Base-by-base conservation (phyloP, 2,113 vertebrate species). In the Cepphus grylle region DNA sequence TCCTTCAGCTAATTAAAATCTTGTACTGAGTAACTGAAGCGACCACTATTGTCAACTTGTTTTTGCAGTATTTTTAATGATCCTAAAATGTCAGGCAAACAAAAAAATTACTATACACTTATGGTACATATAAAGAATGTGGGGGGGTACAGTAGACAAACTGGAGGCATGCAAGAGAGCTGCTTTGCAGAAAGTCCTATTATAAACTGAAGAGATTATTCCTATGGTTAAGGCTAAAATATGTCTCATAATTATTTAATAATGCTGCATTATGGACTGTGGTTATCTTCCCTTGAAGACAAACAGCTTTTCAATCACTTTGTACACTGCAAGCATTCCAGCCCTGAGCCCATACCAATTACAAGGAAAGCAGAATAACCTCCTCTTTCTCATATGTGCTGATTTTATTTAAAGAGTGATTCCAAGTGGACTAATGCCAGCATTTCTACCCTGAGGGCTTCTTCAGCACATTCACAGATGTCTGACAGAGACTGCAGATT, bases 391-490 rank as follows among this genome's bases (percentile, higher is more conserved):
- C 29, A 62, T 71, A 74, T 67, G 34, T 83, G 56, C 63, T 96
- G 59, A 65, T 96, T 95, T 95, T 96, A 90, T 94, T 93, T 97
- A 92, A 97, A 91, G 17, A 95, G 50, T 69, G 43, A 80, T 97
- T 97, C 52, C 82, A 97, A 93, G 74, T 93, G 91, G 91, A 95
- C 69, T 85, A 84, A 62, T 81, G 96, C 88, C 97, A 97, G 38
- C 30, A 55, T 94, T 97, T 84, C 77, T 95, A 86, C 93, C 96
- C 96, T 85, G 80, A 90, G 88, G 95, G 93, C 49, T 95, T 88
- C 80, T 94, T 86, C 71, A 86, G 49, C 59, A 47, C 91, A 87
- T 93, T 96, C 93, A 92, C 94, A 98, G 95, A 97, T 96, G 96
- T 95, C 96, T 97, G 90, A 61, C 81, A 97, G 74, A 95, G 74